A percentile compares a stretch with the other conserved stretches of the same genome.
phyloP scores from a whole-genome alignment of 2,113 vertebrate species.

The Phrynosoma blainvillii region DNA sequence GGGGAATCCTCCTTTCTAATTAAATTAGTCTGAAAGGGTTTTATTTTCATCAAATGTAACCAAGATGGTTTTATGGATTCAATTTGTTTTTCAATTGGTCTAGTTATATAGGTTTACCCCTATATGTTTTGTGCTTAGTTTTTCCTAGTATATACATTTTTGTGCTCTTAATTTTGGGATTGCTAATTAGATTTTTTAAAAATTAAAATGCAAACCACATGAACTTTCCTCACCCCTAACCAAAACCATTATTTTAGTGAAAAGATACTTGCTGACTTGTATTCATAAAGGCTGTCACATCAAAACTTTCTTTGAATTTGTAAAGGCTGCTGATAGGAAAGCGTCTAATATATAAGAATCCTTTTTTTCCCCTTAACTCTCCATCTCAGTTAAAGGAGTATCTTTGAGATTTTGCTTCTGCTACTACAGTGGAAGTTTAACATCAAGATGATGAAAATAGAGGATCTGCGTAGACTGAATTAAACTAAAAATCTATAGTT shows the following conservation, averaged over 20 bases:
- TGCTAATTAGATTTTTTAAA: neutral
- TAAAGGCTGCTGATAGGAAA: neutral
- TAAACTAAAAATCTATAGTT: neutral
- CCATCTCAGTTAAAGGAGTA: neutral
- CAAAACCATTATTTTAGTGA: rapidly evolving
- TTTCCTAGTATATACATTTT: too few species aligned
- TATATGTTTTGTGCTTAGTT: too few species aligned
- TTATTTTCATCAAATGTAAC: too few species aligned
- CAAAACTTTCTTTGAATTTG: neutral
- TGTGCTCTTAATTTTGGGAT: too few species aligned
- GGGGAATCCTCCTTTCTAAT: too few species aligned
- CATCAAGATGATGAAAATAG: neutral
- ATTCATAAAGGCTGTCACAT: neutral
- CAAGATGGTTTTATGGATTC: too few species aligned
- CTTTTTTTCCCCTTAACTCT: neutral
- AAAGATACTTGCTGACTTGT: neutral
- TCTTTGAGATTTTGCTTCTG: neutral
- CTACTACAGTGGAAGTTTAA: neutral
- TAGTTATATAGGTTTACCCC: too few species aligned
- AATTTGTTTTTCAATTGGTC: too few species aligned
- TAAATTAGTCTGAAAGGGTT: too few species aligned
- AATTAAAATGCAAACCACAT: too few species aligned
- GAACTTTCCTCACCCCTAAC: neutral
- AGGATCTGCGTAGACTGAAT: neutral
- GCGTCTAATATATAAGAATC: too few species aligned